phyloP scores from a whole-genome alignment of 2,888 invertebrate species.

The Orthosia incerta region DNA sequence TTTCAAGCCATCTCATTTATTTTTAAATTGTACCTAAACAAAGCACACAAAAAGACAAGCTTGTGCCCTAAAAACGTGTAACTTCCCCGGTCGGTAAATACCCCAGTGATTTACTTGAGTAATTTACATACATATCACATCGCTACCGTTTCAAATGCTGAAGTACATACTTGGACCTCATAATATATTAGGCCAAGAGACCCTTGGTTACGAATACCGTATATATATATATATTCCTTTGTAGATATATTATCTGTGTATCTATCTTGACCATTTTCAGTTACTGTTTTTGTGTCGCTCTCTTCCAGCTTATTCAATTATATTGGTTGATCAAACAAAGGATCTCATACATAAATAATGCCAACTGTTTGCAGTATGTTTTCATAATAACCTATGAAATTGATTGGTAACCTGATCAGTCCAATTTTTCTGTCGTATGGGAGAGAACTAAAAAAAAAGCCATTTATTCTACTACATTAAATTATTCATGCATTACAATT shows the following conservation, averaged over 20 bases:
- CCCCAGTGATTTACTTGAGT: conserved; percentile 54
- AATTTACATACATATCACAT: conserved; percentile 60
- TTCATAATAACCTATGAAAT: no score
- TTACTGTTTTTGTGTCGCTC: neutral
- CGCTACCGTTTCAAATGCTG: conserved; percentile 50
- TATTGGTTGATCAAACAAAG: neutral
- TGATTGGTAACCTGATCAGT: no score
- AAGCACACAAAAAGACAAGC: conserved; percentile 26
- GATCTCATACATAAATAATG: neutral
- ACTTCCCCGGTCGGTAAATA: conserved; percentile 44
- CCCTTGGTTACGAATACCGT: conserved; percentile 13
- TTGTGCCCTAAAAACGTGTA: conserved; percentile 43
- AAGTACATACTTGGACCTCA: conserved; percentile 46
- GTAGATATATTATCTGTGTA: conserved; percentile 2
- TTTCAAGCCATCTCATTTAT: neutral
- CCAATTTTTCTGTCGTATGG: no score
- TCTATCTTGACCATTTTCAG: neutral
- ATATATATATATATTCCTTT: conserved; percentile 36
- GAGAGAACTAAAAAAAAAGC: no score
- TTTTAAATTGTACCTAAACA: conserved; percentile 13
- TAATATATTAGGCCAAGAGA: conserved; percentile 45
- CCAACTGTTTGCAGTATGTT: no score
- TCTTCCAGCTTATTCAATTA: conserved; percentile 5
- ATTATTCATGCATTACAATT: no score
- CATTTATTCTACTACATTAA: no score